Base-by-base conservation (phyloP, 2,888 invertebrate genomes). In the Sisyra nigra region DNA sequence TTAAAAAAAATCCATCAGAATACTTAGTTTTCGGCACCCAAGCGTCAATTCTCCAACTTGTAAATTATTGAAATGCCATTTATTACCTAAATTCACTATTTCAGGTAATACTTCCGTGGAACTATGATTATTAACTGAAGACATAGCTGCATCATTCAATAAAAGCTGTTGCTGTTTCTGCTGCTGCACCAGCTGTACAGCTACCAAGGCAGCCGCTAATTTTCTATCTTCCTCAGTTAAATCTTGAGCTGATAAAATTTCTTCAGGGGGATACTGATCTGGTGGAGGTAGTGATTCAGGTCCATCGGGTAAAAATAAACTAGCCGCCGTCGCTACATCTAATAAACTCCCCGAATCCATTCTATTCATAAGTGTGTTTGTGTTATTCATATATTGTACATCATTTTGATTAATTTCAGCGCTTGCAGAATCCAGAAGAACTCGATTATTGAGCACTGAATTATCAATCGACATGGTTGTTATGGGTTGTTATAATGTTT, bases 161-260 rank as follows among this genome's bases (percentile, higher is more conserved):
- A 38, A 58, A 6, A 59, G 45, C 45, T 69, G 24, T 45, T 71
- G 71, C 32, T 72, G 70, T 48, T 73, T 71, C 47, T 72, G 72
- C 46, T 73, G 72, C 43, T 73, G 72, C 43, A 68, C 71, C 11
- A 74, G 57, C 52, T 75, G 74, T 2, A 74, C 74, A 7, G 73
- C 73, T 13, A 74, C 74, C 41, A 75, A 56, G 17, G 74, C 74
- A 30, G 73, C 72, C 3, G 74, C 74, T 46, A 75, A 57, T 55
- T 69, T 67, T 41, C 72, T 59, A 52, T 74, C 74, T 51, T 75
- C 74, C 56, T 75, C 70, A 8, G 69, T 67, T 41, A 70, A 56
- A 50, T 67, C 66, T 48, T 63, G 62, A 7, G 59, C 32, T 7
- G 43, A 51, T 18, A 64, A 49, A 36, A 64, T 50, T 48, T 62